Base-by-base conservation (phyloP, 30 jellyfish, hydroid and myxozoan species). In the Haliclystus octoradiatus region DNA sequence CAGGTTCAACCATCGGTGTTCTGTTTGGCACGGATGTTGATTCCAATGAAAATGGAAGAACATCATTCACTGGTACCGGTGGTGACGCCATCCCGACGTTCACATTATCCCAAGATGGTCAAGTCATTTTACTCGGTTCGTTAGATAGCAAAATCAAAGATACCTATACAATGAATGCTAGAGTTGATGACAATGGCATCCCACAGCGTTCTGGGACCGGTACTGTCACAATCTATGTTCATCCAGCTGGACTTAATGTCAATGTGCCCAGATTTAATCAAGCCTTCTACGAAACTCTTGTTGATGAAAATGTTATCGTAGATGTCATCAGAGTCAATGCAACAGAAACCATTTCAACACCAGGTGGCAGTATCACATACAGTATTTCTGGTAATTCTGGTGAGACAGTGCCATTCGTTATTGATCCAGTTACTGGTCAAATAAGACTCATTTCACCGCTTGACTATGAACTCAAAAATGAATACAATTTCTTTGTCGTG, bases 61-160 rank as follows among this genome's bases (percentile, higher is more conserved):
- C 64, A 2, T 49, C 80, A 7, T 31, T 88, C 9, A 26, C 82
- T 15, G 97, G 95, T 33, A 82, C 94, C 1, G 97, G 79, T 47
- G 92, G 74, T 31, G 97, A 88, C 52, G 73, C 73, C 25, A 67
- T 71, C 2, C 62, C 73, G 24, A 74, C 52, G 53, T 86, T 86
- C 31, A 53, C 75, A 0, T 82, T 86, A 34, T 75, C 69, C 51
- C 70, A 71, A 26, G 83, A 86, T 62, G 96, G 96, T 2, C 49
- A 61, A 25, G 46, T 86, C 2, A 47, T 70, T 60, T 76, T 86
- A 33, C 31, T 29, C 35, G 60, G 73, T 2, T 34, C 79, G 1
- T 62, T 86, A 12, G 84, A 70, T 49, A 60, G 78, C 62, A 67
- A 70, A 22, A 75, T 40, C 22, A 50, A 72, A 31, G 64, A 63